A percentile compares a stretch with the other conserved stretches of the same genome.
Evolutionary conservation across 2,797 vertebrate species (phyloP).

Genomic region (Carapus acus): DNA sequence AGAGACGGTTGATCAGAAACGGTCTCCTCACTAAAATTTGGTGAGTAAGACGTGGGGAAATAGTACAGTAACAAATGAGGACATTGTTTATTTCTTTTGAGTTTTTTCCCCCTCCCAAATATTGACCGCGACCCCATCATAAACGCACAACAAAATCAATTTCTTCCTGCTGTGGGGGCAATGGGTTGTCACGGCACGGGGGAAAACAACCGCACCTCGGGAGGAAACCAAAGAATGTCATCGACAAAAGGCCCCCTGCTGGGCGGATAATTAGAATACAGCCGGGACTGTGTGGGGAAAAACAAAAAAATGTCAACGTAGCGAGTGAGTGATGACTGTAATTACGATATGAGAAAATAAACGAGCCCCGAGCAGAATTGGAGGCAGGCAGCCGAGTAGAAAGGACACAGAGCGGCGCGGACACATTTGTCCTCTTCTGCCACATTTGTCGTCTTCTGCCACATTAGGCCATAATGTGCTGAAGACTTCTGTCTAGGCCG

Average conservation of each 20-base stretch:
- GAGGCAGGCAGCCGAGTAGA: slow-evolving; percentile 4
- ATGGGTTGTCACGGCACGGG: slow-evolving; percentile 36
- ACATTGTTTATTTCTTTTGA: slow-evolving; percentile 13
- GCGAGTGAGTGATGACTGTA: slow-evolving; percentile 39
- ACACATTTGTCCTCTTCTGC: slow-evolving; percentile 6
- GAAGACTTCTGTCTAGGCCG: too few relatives aligned
- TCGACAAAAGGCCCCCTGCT: slow-evolving; percentile 12
- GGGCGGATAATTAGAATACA: slow-evolving; percentile 48
- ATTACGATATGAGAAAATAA: slow-evolving; percentile 39
- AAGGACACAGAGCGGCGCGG: neutral
- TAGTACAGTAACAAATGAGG: neutral
- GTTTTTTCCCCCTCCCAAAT: slow-evolving; percentile 16
- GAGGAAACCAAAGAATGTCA: slow-evolving; percentile 26
- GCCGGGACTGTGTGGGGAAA: slow-evolving; percentile 24
- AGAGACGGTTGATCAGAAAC: too few relatives aligned
- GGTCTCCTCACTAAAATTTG: too few relatives aligned
- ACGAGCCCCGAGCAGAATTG: slow-evolving; percentile 26
- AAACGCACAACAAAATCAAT: slow-evolving; percentile 47
- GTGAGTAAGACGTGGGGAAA: neutral
- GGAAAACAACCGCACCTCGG: slow-evolving; percentile 26
- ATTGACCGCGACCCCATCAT: slow-evolving; percentile 27
- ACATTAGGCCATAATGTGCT: neutral
- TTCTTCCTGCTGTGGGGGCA: slow-evolving; percentile 49
- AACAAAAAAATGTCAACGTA: slow-evolving; percentile 10
- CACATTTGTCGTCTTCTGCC: neutral